phyloP scores from a whole-genome alignment of 2,113 vertebrate species.

The Dicentrarchus labrax region DNA sequence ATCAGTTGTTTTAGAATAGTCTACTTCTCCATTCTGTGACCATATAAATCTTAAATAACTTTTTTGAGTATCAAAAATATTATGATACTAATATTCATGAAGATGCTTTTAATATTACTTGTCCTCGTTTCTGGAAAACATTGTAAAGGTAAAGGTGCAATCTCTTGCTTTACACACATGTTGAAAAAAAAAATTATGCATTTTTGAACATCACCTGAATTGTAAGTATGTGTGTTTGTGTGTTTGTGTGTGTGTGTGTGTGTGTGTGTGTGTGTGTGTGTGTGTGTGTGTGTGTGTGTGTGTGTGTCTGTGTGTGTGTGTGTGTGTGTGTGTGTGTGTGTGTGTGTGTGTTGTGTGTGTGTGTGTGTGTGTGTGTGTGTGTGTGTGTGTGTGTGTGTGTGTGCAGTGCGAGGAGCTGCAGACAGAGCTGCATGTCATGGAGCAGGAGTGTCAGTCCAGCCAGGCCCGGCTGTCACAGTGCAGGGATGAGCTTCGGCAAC shows the following conservation, averaged over 20 bases:
- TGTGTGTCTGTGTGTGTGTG: conserved; percentile 20
- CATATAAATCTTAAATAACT: not conserved
- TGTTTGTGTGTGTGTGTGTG: not conserved
- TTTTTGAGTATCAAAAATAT: too few species aligned
- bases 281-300: conserved; percentile 28
- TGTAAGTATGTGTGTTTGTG: not conserved
- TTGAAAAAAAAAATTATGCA: not conserved
- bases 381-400: conserved; percentile 46
- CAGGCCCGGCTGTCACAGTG: conserved; percentile 88
- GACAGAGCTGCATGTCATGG: conserved; percentile 85
- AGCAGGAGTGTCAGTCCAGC: conserved; percentile 88
- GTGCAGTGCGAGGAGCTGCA: conserved; percentile 88
- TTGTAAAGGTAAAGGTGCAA: not conserved
- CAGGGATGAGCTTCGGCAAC: conserved; percentile 85
- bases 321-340: conserved; percentile 47
- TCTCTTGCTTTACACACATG: not conserved
- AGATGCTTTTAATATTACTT: not conserved
- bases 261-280: conserved; percentile 39
- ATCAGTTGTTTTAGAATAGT: not conserved
- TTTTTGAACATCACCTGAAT: not conserved
- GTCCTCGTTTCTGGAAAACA: not conserved
- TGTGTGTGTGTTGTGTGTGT: not conserved
- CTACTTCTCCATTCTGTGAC: not conserved
- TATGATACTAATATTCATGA: too few species aligned
- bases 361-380: conserved; percentile 29